Base-by-base conservation (phyloP, 2,797 vertebrate species). In the Acanthurus lineatus region DNA sequence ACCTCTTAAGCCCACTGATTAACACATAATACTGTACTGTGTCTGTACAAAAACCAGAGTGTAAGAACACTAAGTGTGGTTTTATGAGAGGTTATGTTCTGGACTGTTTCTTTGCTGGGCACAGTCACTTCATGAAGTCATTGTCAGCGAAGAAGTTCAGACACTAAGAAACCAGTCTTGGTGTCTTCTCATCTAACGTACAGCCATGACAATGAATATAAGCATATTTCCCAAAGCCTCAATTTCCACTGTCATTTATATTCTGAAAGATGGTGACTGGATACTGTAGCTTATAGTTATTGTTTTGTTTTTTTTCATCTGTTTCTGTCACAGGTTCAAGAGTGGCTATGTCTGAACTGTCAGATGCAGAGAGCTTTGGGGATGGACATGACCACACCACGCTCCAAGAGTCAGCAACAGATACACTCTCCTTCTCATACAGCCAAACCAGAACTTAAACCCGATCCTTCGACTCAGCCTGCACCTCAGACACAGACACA, bases 351-450 rank as follows among this genome's bases (percentile, higher is more conserved):
- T 93, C 95, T 99, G 88, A 99, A 99, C 93, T 99, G 98, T 94
- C 98, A 99, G 96, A 99, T 99, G 98, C 98, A 99, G 95, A 95
- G 98, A 89, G 98, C 98, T 0, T 87, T 99, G 90, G 98, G 98
- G 72, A 99, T 99, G 97, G 97, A 99, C 93, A 99, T 99, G 98
- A 98, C 96, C 74, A 99, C 98, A 0, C 97, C 98, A 59, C 96
- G 97, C 81, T 99, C 98, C 92, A 99, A 98, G 92, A 99, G 98
- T 93, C 98, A 99, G 93, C 98, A 98, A 83, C 97, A 99, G 93
- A 96, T 99, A 72, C 96, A 97, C 87, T 99, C 97, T 64, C 97
- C 98, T 11, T 96, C 94, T 76, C 97, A 97, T 85, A 93, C 96
- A 10, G 96, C 97, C 95, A 97, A 98, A 95, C 86, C 93, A 48